Evolutionary conservation across 2,797 vertebrate species (phyloP).

Genomic region (Sebastes paucispinis): DNA sequence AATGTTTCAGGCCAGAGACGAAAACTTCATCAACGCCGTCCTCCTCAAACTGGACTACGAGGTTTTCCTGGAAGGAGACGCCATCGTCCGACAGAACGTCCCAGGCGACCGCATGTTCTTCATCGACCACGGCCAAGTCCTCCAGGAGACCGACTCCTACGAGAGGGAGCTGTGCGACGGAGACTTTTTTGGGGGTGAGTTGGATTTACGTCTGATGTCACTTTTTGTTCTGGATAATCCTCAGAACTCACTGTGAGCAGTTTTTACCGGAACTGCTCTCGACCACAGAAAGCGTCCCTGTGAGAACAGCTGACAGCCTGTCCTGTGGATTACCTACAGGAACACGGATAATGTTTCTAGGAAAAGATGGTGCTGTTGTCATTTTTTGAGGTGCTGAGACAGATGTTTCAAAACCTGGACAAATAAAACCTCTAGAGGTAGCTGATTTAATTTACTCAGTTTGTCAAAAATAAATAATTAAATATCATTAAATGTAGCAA

Average conservation of each 20-base stretch:
- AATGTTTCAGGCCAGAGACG: constrained; percentile 69
- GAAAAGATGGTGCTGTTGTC: constrained; percentile 3
- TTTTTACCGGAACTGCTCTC: not conserved
- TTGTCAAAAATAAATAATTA: not conserved
- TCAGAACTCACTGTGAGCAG: not conserved
- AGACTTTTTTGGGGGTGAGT: constrained; percentile 79
- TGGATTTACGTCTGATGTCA: not conserved
- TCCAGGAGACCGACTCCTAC: constrained; percentile 68
- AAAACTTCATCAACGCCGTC: constrained; percentile 73
- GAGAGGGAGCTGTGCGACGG: constrained; percentile 76
- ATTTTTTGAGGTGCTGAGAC: not conserved
- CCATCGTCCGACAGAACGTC: constrained; percentile 60
- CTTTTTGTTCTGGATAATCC: constrained; percentile 4
- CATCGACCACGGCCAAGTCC: constrained; percentile 75
- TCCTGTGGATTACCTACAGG: constrained; percentile 15
- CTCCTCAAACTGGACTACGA: constrained; percentile 71
- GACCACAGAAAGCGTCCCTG: not conserved
- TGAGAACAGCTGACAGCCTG: constrained; percentile 1
- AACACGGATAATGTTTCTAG: not conserved
- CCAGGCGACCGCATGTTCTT: constrained; percentile 79
- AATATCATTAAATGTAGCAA: too few species aligned
- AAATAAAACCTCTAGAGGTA: not conserved
- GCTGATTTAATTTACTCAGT: not conserved
- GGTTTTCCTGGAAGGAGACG: constrained; percentile 72
- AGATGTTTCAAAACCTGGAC: not conserved